Evolutionary conservation across 2,113 vertebrate species (phyloP).

Genomic region (Cheilinus undulatus): DNA sequence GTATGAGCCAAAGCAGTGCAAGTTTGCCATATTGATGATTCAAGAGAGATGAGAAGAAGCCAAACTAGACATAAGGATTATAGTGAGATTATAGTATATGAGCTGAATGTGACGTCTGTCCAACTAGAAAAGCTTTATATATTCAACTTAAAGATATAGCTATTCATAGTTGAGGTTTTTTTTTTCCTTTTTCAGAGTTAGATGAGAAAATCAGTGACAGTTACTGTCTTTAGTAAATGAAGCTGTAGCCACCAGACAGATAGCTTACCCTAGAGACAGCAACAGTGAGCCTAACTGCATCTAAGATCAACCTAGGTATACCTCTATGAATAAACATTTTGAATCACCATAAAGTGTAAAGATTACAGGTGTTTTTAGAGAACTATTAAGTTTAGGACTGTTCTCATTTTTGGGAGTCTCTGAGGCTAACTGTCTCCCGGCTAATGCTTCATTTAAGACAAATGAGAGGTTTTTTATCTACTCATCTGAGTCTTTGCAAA

Average conservation of each 20-base stretch:
- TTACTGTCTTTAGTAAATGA: neutral
- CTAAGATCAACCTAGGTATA: too few species aligned
- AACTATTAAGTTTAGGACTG: too few species aligned
- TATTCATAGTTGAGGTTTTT: neutral
- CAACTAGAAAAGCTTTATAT: neutral
- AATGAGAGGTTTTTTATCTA: constrained; percentile 5
- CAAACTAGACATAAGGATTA: neutral
- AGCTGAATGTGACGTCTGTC: neutral
- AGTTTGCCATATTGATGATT: constrained; percentile 29
- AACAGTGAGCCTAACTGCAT: neutral
- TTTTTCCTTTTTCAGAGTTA: neutral
- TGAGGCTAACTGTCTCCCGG: neutral
- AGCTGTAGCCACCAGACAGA: too few species aligned
- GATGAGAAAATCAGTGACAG: neutral
- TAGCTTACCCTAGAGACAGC: neutral
- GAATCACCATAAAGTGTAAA: too few species aligned
- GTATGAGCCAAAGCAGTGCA: constrained; percentile 19
- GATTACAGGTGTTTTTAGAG: too few species aligned
- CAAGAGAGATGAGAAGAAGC: constrained; percentile 5
- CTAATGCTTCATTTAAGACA: neutral
- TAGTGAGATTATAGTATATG: neutral
- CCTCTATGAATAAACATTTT: too few species aligned
- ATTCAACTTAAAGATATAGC: neutral
- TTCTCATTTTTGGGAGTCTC: too few species aligned
- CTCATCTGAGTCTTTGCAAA: neutral